Evolutionary conservation across 2,888 invertebrate genomes (phyloP), one percentile per base, ranked within the genome.

Genomic region (Hyalella azteca): DNA sequence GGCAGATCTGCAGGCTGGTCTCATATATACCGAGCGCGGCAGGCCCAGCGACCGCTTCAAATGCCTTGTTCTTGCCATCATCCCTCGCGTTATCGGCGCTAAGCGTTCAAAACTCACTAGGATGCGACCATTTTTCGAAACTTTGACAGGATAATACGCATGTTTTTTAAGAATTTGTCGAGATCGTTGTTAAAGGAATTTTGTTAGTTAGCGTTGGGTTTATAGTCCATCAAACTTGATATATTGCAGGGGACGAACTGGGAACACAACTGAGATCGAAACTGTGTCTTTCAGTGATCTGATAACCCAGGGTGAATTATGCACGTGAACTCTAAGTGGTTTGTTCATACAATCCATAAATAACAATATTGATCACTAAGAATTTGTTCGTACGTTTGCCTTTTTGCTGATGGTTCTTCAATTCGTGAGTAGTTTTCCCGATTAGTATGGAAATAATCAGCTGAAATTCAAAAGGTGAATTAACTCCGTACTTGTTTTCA

Each of bases 171-270:
- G 54, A 29, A 54, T 54, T 54, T 26, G 54, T 54, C 54, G 54
- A 26, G 54, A 54, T 66, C 66, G 36, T 36, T 66, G 32, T 66
- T 36, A 66, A 66, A 66, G 32, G 66, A 66, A 66, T 66, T 36
- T 32, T 32, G 36, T 36, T 66, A 36, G 66, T 66, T 66, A 66
- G 66, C n/a, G 29, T n/a, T 66, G 36, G 66, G 66, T 66, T 66
- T 66, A 66, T 66, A 66, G 66, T 32, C 66, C 66, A 66, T 66
- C 66, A 66, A 66, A 66, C 66, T 29, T 66, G 66, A 66, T 66
- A 66, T 66, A 66, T 66, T 66, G 36, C 36, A 1, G 4, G 22
- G 36, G 66, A 7, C n/a, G n/a, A n/a, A n/a, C 66, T n/a, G n/a
- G 39, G 66, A 66, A 32, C 66, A 36, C n/a, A 36, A 36, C 36